Percentiles rank a stretch among this genome's conserved stretches.
These are phyloP conservation scores for Microctonus aethiopoides DNA, from an alignment of 2,888 invertebrate genomes.

Conservation along the genomic window DNA sequence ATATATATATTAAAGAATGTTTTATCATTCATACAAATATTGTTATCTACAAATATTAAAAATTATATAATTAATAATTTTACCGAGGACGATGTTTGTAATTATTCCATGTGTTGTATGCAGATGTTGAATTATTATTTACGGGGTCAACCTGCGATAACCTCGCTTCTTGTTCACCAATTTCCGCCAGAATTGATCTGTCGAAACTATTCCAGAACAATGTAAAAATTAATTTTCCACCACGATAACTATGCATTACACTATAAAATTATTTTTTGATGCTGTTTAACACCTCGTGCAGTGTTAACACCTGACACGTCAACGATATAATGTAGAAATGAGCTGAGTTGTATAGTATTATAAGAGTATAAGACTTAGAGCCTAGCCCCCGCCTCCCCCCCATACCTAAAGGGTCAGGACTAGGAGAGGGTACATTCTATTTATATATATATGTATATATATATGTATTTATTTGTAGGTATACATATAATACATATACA, in stretches of 20 bases:
- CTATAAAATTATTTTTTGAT: background rate
- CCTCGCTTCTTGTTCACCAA: slow-evolving; percentile 61
- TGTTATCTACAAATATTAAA: no score
- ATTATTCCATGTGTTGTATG: slow-evolving; percentile 43
- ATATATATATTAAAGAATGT: no score
- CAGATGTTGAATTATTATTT: slow-evolving; percentile 33
- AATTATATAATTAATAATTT: no score
- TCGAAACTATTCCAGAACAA: slow-evolving; percentile 44
- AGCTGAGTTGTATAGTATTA: no score
- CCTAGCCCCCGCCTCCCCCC: no score
- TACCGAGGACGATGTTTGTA: slow-evolving; percentile 56
- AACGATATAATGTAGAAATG: background rate
- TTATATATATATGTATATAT: no score
- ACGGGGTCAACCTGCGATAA: slow-evolving; percentile 62
- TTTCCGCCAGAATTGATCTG: slow-evolving; percentile 63
- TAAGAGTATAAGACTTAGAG: no score
- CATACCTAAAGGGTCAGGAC: no score
- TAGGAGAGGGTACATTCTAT: no score
- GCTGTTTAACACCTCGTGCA: background rate
- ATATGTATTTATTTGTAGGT: no score
- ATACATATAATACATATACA: no score
- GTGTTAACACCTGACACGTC: background rate
- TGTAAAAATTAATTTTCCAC: slow-evolving; percentile 4
- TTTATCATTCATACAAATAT: no score
- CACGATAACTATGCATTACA: slow-evolving; percentile 12